These are phyloP conservation scores for Eublepharis macularius DNA, from an alignment of 2,113 vertebrate species.

Conservation along the genomic window DNA sequence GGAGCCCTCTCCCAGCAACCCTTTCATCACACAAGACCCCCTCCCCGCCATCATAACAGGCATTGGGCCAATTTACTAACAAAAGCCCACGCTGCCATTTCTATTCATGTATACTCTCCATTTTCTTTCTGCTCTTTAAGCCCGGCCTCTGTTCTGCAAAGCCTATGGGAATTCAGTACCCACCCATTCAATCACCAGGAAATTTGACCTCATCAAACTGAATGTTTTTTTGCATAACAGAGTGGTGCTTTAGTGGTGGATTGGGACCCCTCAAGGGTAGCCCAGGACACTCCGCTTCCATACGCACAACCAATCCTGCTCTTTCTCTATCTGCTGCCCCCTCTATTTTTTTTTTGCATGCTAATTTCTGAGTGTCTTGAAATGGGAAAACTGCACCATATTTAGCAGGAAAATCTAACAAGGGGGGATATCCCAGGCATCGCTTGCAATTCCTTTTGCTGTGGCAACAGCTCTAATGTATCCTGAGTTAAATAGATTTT, in stretches of 20 bases:
- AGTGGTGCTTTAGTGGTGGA: not conserved
- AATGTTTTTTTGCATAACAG: too few species aligned
- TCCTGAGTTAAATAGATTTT: not conserved
- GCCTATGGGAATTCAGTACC: not conserved
- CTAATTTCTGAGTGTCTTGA: constrained; percentile 61
- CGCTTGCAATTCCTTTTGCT: constrained; percentile 17
- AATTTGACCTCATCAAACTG: not conserved
- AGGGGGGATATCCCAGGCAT: constrained; percentile 28
- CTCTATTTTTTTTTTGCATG: constrained; percentile 41
- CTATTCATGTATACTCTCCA: not conserved
- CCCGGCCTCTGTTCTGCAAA: not conserved
- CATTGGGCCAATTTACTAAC: too few species aligned
- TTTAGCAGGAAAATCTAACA: constrained; percentile 23
- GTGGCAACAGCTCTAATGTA: not conserved
- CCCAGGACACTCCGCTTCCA: not conserved
- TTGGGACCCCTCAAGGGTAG: not conserved
- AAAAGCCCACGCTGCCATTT: not conserved
- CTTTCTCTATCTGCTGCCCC: constrained; percentile 59
- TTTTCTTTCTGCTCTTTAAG: not conserved
- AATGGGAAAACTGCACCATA: constrained; percentile 57
- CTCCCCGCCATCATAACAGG: not conserved
- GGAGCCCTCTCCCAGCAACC: not conserved
- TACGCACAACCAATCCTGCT: not conserved
- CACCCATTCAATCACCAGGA: not conserved
- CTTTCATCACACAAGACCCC: not conserved